These are phyloP conservation scores for Cyprinus carpio DNA, from an alignment of 2,113 vertebrate genomes.

Conservation along the genomic window DNA sequence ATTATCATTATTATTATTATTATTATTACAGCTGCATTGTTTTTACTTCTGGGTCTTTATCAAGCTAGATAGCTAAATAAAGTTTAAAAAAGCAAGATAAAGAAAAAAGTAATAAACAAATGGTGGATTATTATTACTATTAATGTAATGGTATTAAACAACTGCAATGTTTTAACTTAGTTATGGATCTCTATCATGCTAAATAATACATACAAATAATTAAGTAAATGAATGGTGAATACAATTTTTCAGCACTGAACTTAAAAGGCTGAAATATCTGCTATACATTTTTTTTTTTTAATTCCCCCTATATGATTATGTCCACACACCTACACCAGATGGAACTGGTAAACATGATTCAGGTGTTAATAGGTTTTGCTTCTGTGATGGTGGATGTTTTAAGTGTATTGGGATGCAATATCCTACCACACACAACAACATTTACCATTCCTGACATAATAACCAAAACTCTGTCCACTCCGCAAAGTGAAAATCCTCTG, in stretches of 20 bases:
- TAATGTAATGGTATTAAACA: neutral
- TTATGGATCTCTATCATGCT: neutral
- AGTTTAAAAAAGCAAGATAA: neutral
- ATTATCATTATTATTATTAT: no score
- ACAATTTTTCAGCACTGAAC: no score
- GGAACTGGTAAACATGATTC: constrained; percentile 51
- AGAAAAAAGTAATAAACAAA: neutral
- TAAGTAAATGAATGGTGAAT: no score
- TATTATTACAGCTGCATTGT: neutral
- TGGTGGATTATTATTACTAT: neutral
- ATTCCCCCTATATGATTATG: neutral
- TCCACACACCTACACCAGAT: constrained; percentile 38
- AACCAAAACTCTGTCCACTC: neutral
- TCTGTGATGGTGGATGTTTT: constrained; percentile 15
- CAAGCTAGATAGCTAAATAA: neutral
- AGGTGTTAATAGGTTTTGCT: constrained; percentile 51
- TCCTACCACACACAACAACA: constrained; percentile 13
- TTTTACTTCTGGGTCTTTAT: neutral
- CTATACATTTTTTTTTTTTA: no score
- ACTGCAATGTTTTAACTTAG: neutral
- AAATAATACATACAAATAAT: neutral
- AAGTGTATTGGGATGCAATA: constrained; percentile 13
- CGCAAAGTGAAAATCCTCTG: constrained; percentile 37
- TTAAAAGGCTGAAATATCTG: neutral
- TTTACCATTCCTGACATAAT: constrained; percentile 34